Evolutionary conservation across 1,140 invertebrate species (phyloP).

Genomic region (Saccostrea cuccullata): DNA sequence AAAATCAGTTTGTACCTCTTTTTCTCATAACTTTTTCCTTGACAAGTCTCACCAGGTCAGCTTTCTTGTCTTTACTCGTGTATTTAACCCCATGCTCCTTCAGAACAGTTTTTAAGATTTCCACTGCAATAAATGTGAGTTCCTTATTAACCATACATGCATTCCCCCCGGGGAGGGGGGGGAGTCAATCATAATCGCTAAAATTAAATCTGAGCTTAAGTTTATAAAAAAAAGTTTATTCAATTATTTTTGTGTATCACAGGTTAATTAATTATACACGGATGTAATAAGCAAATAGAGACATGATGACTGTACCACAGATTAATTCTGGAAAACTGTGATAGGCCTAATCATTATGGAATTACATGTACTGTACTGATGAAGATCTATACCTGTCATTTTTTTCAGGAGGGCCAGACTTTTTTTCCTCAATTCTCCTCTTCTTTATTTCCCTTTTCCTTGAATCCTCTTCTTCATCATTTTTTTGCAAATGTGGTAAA

Average conservation of each 20-base stretch:
- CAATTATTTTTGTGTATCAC: neutral
- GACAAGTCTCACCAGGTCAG: neutral
- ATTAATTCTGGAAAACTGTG: no score
- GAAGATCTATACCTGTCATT: neutral
- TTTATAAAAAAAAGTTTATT: neutral
- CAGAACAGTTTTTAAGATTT: slow-evolving; percentile 2
- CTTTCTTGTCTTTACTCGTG: neutral
- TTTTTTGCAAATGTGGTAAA: neutral
- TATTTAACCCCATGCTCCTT: neutral
- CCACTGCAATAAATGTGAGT: neutral
- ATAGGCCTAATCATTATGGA: no score
- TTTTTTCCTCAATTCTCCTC: neutral
- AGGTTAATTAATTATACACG: neutral
- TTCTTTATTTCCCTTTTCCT: neutral
- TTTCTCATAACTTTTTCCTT: neutral
- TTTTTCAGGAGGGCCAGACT: neutral
- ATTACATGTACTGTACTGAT: neutral
- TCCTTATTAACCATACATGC: no score
- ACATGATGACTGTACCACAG: neutral
- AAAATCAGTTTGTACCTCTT: neutral
- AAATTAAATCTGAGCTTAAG: neutral
- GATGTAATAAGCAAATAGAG: neutral
- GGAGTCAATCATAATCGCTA: neutral
- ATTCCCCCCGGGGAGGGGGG: no score
- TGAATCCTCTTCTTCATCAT: neutral